Base-by-base conservation (phyloP, 2,888 invertebrate genomes). In the Watsonalla cultraria region DNA sequence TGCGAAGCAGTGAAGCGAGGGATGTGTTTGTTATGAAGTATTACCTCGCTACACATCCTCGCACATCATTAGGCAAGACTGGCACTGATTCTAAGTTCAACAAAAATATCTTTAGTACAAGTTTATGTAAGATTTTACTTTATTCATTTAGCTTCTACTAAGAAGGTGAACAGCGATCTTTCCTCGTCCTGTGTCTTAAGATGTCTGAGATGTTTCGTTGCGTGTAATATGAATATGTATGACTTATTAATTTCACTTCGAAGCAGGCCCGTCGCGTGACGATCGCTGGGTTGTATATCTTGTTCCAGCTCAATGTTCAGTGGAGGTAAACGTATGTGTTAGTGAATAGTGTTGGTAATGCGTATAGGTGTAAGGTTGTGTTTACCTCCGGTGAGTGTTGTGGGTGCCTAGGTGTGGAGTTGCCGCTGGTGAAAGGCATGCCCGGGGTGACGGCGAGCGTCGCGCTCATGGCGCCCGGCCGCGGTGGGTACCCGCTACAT, bases 381-480 rank as follows among this genome's bases (percentile, higher is more conserved):
- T 42, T 42, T 5, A 11, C 42, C 42, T 42, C 42, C 51, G 55
- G 47, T 51, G 54, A n/a, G 47, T 54, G 48, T 46, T 55, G 50
- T 50, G 61, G 54, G 58, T 54, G 61, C 81, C 81, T 82, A 82
- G 86, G 77, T 76, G 68, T 47, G 69, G 74, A 57, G 76, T 74
- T 76, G 80, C 84, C 81, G 78, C 80, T 82, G 66, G 80, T 86
- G 73, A 91, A 91, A 80, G 91, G 91, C 64, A 86, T 91, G 88
- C 90, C 90, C 74, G 84, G 91, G 61, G 90, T 91, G 56, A 91
- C 90, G 56, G 78, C 83, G 67, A 78, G 86, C 81, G 78, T 91
- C 70, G 93, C 94, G 84, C 93, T 95, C 81, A 92, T 94, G 80
- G 93, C 94, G 66, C 93, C 93, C 77, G 93, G 93, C 80, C 94